Conservation (phyloP, 2,888 invertebrate species). For the Sepiola atlantica region DNA sequence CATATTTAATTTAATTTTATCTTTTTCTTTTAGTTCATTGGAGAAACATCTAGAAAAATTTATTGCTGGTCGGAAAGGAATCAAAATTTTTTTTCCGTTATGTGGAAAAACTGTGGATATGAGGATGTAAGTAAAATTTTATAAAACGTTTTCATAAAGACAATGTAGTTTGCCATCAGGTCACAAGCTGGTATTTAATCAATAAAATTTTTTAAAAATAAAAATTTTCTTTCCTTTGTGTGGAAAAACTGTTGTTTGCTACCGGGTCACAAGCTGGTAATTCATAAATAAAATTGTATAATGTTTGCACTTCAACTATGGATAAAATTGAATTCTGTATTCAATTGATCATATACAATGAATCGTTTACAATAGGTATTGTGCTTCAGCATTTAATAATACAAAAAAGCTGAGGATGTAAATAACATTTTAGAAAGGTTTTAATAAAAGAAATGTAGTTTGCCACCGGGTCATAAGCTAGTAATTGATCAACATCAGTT, state of each 20-base stretch:
- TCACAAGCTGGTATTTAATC: neutral
- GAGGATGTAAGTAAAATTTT: slow-evolving; percentile 48
- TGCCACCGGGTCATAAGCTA: too few relatives aligned
- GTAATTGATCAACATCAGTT: too few relatives aligned
- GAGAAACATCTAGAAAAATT: slow-evolving; percentile 49
- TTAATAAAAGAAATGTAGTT: too few relatives aligned
- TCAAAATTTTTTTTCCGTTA: slow-evolving; percentile 53
- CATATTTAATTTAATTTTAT: neutral
- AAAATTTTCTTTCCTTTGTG: too few relatives aligned
- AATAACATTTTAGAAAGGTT: too few relatives aligned
- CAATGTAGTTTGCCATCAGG: too few relatives aligned
- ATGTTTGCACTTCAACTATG: neutral
- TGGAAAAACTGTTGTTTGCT: too few relatives aligned
- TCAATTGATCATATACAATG: neutral
- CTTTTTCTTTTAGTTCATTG: slow-evolving; percentile 46
- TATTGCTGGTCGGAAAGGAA: slow-evolving; percentile 32
- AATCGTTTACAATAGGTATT: too few relatives aligned
- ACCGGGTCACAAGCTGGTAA: too few relatives aligned
- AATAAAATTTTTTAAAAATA: neutral
- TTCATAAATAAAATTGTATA: neutral
- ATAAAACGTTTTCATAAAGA: neutral
- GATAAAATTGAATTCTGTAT: neutral
- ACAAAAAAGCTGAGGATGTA: too few relatives aligned
- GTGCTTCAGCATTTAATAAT: too few relatives aligned
- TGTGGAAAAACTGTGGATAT: slow-evolving; percentile 55